Evolutionary conservation across 2,888 invertebrate species (phyloP).

Genomic region (Tribolium freemani): DNA sequence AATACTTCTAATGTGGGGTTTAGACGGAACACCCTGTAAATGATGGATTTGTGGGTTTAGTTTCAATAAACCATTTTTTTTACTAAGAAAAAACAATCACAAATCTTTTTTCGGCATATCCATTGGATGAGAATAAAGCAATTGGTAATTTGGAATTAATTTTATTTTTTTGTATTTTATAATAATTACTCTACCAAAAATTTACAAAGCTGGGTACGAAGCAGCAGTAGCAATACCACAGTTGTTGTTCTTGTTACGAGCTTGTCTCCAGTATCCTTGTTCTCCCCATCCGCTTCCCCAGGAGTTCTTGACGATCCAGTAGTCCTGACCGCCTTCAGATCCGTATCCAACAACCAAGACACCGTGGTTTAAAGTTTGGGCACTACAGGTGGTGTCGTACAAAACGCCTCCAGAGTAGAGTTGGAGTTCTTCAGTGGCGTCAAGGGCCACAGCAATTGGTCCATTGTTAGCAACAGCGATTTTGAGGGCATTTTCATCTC

Average conservation of each 20-base stretch:
- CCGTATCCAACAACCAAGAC: conserved; percentile 36
- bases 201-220: conserved; percentile 4
- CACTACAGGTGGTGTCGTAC: conserved; percentile 8
- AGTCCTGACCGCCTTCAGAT: conserved; percentile 10
- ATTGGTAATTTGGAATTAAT: too few species aligned
- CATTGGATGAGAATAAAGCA: too few species aligned
- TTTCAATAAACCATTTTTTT: too few species aligned
- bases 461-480: conserved; percentile 12
- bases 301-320: conserved; percentile 35
- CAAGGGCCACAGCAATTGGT: conserved; percentile 23
- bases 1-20: too few species aligned
- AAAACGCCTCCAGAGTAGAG: conserved; percentile 33
- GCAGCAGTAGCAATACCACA: conserved; percentile 34
- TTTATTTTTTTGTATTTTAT: not conserved
- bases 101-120: too few species aligned
- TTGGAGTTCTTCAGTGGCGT: conserved; percentile 13
- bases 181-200: not conserved
- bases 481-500: conserved; percentile 8
- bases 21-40: too few species aligned
- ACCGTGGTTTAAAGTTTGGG: conserved; percentile 19
- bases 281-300: conserved; percentile 34
- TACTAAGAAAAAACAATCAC: too few species aligned
- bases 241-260: conserved; percentile 15
- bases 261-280: conserved; percentile 24
- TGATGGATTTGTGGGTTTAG: too few species aligned